Evolutionary conservation across 2,113 vertebrate genomes (phyloP).

Genomic region (Bubo scandiacus): DNA sequence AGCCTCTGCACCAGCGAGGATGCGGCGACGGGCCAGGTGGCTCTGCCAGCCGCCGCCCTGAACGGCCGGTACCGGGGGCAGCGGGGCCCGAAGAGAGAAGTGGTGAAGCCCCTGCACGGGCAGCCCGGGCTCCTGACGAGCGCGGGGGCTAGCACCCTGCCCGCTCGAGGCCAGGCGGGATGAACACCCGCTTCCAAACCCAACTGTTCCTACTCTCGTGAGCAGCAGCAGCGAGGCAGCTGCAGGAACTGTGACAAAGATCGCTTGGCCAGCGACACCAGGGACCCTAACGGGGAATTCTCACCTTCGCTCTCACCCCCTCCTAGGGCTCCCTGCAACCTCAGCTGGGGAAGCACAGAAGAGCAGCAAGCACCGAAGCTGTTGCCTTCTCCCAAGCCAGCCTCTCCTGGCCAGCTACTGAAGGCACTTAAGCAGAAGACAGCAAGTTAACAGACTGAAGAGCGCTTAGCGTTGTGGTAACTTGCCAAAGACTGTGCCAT

Average conservation of each 20-base stretch:
- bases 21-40: background rate
- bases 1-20: background rate
- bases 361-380: background rate
- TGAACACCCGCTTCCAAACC: background rate
- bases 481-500: conserved; percentile 49
- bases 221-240: background rate
- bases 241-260: background rate
- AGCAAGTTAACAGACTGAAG: conserved; percentile 23
- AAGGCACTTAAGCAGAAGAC: conserved; percentile 39
- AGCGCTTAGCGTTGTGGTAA: background rate
- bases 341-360: background rate
- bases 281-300: background rate
- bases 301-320: background rate
- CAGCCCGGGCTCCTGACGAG: background rate
- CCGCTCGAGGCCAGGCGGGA: background rate
- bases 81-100: background rate
- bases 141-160: background rate
- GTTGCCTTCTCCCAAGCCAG: background rate
- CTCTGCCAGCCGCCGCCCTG: background rate
- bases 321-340: background rate
- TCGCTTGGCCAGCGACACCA: background rate
- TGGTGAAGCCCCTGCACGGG: background rate
- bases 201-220: background rate
- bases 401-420: background rate
- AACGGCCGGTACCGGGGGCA: too few species aligned